Percentiles rank a stretch among this genome's conserved stretches.
phyloP scores from a whole-genome alignment of 2,797 vertebrate species.

The Pseudochirops cupreus region DNA sequence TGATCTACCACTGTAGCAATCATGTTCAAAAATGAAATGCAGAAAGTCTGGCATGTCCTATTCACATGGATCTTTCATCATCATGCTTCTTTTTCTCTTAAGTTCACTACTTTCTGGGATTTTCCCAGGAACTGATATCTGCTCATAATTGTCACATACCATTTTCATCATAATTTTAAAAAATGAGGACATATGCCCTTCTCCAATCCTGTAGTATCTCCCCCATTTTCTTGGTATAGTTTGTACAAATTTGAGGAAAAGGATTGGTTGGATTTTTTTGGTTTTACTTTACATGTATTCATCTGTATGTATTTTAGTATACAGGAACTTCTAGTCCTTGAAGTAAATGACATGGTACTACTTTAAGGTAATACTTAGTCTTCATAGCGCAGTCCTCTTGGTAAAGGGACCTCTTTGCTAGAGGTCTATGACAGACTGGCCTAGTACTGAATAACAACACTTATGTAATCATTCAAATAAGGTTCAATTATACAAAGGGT shows the following conservation, averaged over 20 bases:
- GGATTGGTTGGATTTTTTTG: background rate
- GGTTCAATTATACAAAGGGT: background rate
- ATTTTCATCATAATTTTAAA: background rate
- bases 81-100: background rate
- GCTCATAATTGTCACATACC: background rate
- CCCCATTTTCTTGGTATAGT: background rate
- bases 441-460: background rate
- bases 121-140: background rate
- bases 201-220: background rate
- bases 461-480: background rate
- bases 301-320: slow-evolving; percentile 23
- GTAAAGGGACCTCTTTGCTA: background rate
- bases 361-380: slow-evolving; percentile 31
- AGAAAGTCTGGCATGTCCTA: background rate
- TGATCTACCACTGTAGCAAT: background rate
- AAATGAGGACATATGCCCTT: background rate
- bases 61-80: background rate
- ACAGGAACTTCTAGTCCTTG: slow-evolving; percentile 60
- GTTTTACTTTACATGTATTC: slow-evolving; percentile 11
- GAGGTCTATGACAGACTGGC: background rate
- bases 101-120: background rate
- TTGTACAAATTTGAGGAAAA: background rate
- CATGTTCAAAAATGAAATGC: background rate
- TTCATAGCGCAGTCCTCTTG: background rate
- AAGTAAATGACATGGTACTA: slow-evolving; percentile 36